phyloP scores from a whole-genome alignment of 2,113 vertebrate species.

The Hystrix brachyura region DNA sequence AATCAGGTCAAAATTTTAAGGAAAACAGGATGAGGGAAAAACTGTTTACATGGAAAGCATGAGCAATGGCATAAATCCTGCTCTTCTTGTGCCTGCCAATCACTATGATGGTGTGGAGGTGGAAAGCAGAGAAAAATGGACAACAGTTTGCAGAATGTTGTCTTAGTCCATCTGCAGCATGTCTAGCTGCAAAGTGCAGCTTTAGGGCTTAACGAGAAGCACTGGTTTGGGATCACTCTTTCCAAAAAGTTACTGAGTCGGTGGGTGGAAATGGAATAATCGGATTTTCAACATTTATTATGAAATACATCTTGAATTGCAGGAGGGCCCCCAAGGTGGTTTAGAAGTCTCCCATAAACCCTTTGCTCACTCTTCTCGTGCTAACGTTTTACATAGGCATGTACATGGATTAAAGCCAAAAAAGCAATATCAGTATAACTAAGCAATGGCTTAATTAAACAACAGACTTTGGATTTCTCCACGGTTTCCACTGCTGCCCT shows the following conservation, averaged over 20 bases:
- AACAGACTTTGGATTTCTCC: neutral
- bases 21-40: constrained; percentile 77
- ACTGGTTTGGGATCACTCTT: neutral
- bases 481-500: neutral
- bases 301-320: neutral
- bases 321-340: neutral
- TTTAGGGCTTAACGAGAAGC: constrained; percentile 24
- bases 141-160: neutral
- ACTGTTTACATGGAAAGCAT: constrained; percentile 77
- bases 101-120: neutral
- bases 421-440: neutral
- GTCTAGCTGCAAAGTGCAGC: neutral
- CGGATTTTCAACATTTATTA: neutral
- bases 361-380: neutral
- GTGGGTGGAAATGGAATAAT: neutral
- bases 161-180: neutral
- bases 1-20: constrained; percentile 80
- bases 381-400: neutral
- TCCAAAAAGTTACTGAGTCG: neutral
- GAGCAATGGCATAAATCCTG: constrained; percentile 54
- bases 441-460: neutral
- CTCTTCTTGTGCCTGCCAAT: neutral
- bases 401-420: neutral
- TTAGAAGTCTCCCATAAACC: neutral
- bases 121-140: neutral